Conservation (phyloP, 2,888 invertebrate species). For the Drosophila koepferae region DNA sequence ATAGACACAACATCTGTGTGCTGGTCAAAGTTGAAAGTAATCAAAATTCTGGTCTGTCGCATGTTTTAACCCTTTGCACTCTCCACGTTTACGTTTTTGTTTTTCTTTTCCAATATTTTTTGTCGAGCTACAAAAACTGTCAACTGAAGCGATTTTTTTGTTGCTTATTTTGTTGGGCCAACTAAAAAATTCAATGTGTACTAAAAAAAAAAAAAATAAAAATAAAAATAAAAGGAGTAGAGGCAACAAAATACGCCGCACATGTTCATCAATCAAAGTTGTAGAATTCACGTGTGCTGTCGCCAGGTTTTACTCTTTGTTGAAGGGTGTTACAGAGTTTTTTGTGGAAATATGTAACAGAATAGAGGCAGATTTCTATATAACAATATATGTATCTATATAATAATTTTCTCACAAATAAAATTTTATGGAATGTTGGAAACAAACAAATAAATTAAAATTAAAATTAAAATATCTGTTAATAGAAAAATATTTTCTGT, state of each 20-base stretch:
- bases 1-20: conserved; percentile 13
- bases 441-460: background rate
- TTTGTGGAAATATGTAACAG: background rate
- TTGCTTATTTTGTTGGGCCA: conserved; percentile 16
- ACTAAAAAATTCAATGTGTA: conserved; percentile 64
- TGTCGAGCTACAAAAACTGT: conserved; percentile 50
- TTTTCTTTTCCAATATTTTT: conserved; percentile 2
- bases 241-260: conserved; percentile 52
- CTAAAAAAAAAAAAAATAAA: conserved; percentile 7
- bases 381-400: no score
- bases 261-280: conserved; percentile 79
- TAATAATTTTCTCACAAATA: background rate
- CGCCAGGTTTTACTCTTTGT: conserved; percentile 21
- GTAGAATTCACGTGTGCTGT: conserved; percentile 17
- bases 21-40: conserved; percentile 71
- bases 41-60: conserved; percentile 66
- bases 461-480: background rate
- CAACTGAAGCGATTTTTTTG: conserved; percentile 60
- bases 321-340: no score
- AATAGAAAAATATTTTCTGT: no score
- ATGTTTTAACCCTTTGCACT: conserved; percentile 45
- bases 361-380: background rate
- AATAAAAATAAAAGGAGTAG: conserved; percentile 1
- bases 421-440: background rate
- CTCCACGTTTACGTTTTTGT: conserved; percentile 8